A percentile compares a stretch with the other conserved stretches of the same genome.
phyloP scores from a whole-genome alignment of 2,888 invertebrate genomes.

The Gonocerus acuteangulatus region DNA sequence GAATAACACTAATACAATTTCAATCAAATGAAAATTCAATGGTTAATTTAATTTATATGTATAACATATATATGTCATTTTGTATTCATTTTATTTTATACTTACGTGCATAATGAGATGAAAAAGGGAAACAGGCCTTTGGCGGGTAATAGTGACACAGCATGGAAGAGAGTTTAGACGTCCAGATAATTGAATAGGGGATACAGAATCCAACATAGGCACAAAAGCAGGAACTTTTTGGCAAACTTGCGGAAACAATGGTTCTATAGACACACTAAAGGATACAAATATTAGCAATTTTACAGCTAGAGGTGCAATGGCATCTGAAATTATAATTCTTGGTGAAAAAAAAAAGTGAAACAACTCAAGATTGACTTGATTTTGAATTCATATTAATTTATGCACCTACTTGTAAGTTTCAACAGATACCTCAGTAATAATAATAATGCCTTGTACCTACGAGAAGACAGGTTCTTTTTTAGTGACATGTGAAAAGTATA shows the following conservation, averaged over 20 bases:
- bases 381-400: no score
- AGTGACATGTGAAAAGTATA: no score
- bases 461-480: no score
- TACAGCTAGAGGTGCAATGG: no score
- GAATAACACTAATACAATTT: no score
- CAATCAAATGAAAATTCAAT: background rate
- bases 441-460: no score
- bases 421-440: no score
- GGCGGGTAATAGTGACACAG: conserved; percentile 69
- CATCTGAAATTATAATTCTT: no score
- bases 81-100: background rate
- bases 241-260: conserved; percentile 84
- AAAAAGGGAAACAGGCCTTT: conserved; percentile 71
- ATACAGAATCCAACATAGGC: conserved; percentile 39
- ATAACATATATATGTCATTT: background rate
- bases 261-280: conserved; percentile 82
- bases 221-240: conserved; percentile 51
- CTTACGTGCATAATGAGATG: conserved; percentile 69
- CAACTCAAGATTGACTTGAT: no score
- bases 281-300: conserved; percentile 31
- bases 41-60: no score
- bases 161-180: conserved; percentile 78
- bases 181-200: conserved; percentile 44
- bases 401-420: no score
- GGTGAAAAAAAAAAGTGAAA: no score